Percentiles rank a stretch among this genome's conserved stretches.
Conservation (phyloP, 2,888 invertebrate genomes). For the Chorisops tibialis region DNA sequence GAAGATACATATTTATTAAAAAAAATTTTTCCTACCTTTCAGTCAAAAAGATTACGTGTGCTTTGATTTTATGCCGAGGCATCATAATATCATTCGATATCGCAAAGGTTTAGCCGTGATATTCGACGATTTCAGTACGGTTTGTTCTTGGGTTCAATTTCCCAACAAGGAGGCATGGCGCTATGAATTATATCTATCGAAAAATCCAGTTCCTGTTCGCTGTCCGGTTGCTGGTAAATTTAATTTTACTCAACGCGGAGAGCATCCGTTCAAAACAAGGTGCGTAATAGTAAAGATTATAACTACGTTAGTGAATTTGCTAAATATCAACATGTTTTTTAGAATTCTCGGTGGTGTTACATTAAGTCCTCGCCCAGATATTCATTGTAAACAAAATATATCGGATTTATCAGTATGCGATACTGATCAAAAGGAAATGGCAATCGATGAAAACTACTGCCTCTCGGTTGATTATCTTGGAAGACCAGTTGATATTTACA, state of each 20-base stretch:
- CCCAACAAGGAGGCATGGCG: constrained; percentile 80
- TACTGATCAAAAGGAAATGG: constrained; percentile 89
- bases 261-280: constrained; percentile 81
- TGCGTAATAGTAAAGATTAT: constrained; percentile 37
- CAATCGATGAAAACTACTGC: constrained; percentile 94
- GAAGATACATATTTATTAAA: no score
- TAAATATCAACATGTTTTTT: no score
- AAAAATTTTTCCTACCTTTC: no score
- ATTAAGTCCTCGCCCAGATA: constrained; percentile 85
- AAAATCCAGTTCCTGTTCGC: constrained; percentile 84
- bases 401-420: constrained; percentile 96
- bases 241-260: constrained; percentile 88
- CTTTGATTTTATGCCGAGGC: constrained; percentile 92
- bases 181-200: constrained; percentile 78
- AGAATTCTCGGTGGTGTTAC: constrained; percentile 95
- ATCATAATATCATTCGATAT: constrained; percentile 93
- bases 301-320: constrained; percentile 28
- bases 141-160: constrained; percentile 93
- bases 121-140: constrained; percentile 85
- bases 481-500: constrained; percentile 92
- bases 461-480: constrained; percentile 94
- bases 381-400: constrained; percentile 88
- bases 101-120: constrained; percentile 85
- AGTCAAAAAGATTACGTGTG: constrained; percentile 96
- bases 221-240: constrained; percentile 97